A percentile compares a stretch with the other conserved stretches of the same genome.
These are phyloP conservation scores for Ranitomeya imitator DNA, from an alignment of 2,113 vertebrate genomes.

Conservation along the genomic window DNA sequence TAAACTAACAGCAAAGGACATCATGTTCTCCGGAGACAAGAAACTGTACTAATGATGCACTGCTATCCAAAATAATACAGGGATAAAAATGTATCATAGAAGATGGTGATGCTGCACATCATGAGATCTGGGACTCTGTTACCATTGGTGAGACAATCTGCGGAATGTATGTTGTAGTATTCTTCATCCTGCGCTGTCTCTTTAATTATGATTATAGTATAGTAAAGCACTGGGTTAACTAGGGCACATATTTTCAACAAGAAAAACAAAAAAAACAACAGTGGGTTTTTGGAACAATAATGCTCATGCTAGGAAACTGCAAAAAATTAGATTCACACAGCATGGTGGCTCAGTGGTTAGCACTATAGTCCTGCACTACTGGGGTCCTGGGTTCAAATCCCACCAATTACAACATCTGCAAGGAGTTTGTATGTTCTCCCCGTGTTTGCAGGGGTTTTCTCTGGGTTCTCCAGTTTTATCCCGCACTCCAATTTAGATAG, in stretches of 20 bases:
- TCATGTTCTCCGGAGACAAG: slow-evolving; percentile 26
- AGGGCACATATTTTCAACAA: not conserved
- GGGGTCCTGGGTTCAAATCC: too few relatives aligned
- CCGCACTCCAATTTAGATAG: too few relatives aligned
- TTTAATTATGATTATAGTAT: too few relatives aligned
- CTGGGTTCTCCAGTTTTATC: too few relatives aligned
- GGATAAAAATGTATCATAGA: not conserved
- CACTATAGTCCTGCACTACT: too few relatives aligned
- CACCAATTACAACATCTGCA: too few relatives aligned
- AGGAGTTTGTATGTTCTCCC: too few relatives aligned
- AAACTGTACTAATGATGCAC: slow-evolving; percentile 28
- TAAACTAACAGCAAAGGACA: slow-evolving; percentile 42
- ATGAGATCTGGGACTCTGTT: too few relatives aligned
- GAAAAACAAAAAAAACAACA: not conserved
- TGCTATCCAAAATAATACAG: not conserved
- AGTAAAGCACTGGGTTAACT: not conserved
- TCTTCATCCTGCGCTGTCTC: not conserved
- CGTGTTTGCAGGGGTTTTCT: too few relatives aligned
- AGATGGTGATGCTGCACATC: not conserved
- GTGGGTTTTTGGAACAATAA: not conserved
- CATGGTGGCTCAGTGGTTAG: too few relatives aligned
- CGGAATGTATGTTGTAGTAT: not conserved
- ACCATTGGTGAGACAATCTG: not conserved
- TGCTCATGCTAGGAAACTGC: not conserved
- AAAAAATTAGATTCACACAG: too few relatives aligned